phyloP scores from a whole-genome alignment of 2,797 vertebrate species.

The Enteromius afrohamiltoni region DNA sequence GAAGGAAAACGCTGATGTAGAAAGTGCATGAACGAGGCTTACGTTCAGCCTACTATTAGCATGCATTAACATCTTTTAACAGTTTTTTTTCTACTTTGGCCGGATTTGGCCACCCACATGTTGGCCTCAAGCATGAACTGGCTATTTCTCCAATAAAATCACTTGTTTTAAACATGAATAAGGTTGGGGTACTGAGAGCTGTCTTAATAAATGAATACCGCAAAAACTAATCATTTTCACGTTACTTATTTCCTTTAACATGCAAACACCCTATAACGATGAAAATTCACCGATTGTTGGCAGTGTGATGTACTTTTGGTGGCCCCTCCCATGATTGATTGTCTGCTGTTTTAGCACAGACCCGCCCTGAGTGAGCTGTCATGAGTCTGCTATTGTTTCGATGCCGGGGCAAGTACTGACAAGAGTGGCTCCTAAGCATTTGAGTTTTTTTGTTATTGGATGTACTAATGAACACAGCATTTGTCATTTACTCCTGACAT shows the following conservation, averaged over 20 bases:
- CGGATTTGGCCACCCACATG: conserved; percentile 1
- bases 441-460: too few species aligned
- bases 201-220: too few species aligned
- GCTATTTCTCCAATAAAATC: conserved; percentile 7
- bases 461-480: too few species aligned
- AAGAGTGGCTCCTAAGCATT: too few species aligned
- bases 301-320: too few species aligned
- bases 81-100: background rate
- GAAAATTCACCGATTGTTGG: background rate
- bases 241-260: background rate
- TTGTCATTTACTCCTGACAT: too few species aligned
- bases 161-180: background rate
- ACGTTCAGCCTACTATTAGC: conserved; percentile 32
- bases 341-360: too few species aligned
- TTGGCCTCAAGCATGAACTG: conserved; percentile 7
- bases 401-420: too few species aligned
- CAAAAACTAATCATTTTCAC: background rate
- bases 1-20: conserved; percentile 31
- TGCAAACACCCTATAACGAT: background rate
- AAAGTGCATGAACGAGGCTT: conserved; percentile 21
- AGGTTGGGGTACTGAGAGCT: background rate
- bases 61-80: conserved; percentile 29
- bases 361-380: too few species aligned
- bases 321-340: too few species aligned
- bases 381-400: too few species aligned